Conservation (phyloP, 2,888 invertebrate species). For the Bellardia pandia region DNA sequence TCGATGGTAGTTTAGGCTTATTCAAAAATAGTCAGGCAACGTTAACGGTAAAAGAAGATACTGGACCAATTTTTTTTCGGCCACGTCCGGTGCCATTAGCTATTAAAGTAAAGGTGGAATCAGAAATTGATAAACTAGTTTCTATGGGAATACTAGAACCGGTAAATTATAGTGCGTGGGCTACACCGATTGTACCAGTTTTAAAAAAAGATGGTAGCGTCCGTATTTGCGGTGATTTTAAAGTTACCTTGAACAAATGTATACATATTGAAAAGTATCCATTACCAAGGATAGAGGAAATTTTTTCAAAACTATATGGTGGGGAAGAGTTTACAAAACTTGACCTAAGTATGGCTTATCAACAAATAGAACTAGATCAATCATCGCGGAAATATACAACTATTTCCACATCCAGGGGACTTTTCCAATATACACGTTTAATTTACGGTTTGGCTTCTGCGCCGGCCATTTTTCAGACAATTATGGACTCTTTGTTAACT, state of each 20-base stretch:
- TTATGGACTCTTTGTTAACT: constrained; percentile 75
- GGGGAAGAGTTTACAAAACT: too few relatives aligned
- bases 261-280: constrained; percentile 76
- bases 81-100: constrained; percentile 27
- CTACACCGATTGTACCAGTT: constrained; percentile 80
- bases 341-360: constrained; percentile 79
- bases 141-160: constrained; percentile 55
- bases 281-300: constrained; percentile 76
- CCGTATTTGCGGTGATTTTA: too few relatives aligned
- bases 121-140: constrained; percentile 25
- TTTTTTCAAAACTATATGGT: too few relatives aligned
- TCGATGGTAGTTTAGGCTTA: too few relatives aligned
- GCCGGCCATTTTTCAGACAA: constrained; percentile 80
- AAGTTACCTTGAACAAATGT: constrained; percentile 76
- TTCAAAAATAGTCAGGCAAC: too few relatives aligned
- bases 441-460: constrained; percentile 81
- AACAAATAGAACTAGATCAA: constrained; percentile 79
- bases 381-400: constrained; percentile 75
- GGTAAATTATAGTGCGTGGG: constrained; percentile 75
- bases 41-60: too few relatives aligned
- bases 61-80: too few relatives aligned
- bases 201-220: constrained; percentile 77
- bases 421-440: constrained; percentile 73
- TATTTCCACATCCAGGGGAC: constrained; percentile 75
- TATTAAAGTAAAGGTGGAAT: constrained; percentile 37